phyloP scores from a whole-genome alignment of 2,797 vertebrate genomes.

The Peromyscus aztecus region DNA sequence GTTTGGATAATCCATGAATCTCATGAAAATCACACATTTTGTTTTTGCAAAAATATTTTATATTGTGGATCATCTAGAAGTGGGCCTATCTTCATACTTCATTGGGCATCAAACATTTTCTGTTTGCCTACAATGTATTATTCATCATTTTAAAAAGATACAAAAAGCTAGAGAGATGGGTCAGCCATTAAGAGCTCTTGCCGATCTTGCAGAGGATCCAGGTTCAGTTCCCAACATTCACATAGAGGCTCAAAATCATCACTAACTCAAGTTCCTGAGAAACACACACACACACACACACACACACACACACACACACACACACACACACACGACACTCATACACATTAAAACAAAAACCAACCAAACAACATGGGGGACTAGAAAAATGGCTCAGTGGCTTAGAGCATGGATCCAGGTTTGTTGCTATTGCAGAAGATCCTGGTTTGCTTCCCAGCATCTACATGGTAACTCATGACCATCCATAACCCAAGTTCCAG shows the following conservation, averaged over 20 bases:
- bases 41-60: conserved; percentile 6
- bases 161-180: not conserved
- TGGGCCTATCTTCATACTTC: not conserved
- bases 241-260: not conserved
- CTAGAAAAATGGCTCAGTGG: not conserved
- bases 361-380: not conserved
- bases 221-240: not conserved
- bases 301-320: not conserved
- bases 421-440: not conserved
- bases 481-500: not conserved
- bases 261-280: not conserved
- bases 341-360: not conserved
- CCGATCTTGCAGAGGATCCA: not conserved
- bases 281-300: not conserved
- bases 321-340: not conserved
- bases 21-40: conserved; percentile 20
- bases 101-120: not conserved
- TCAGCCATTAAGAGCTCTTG: not conserved
- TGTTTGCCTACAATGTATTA: not conserved
- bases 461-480: not conserved
- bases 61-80: not conserved
- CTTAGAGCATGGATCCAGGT: not conserved
- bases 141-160: not conserved
- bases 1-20: not conserved
- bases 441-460: not conserved